A percentile compares a stretch with the other conserved stretches of the same genome.
phyloP scores from a whole-genome alignment of 2,797 vertebrate genomes.

The Sebastes nivosus region DNA sequence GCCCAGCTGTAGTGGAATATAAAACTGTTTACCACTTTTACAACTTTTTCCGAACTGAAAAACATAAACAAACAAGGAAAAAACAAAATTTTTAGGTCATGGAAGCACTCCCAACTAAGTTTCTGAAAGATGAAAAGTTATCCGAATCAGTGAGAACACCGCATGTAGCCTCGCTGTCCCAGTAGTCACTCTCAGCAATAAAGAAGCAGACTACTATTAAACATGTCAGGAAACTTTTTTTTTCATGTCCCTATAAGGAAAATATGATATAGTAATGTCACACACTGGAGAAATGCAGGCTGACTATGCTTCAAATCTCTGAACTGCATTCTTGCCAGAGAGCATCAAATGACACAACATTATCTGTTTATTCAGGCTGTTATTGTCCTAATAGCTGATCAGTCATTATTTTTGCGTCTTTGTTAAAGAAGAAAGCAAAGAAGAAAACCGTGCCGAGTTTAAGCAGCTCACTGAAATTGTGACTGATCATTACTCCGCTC shows the following conservation, averaged over 20 bases:
- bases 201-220: constrained; percentile 41
- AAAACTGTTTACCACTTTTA: constrained; percentile 31
- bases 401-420: constrained; percentile 1
- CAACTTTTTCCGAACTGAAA: background rate
- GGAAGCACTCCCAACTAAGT: constrained; percentile 15
- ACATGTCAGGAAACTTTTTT: constrained; percentile 41
- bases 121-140: constrained; percentile 50
- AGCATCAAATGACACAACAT: background rate
- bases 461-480: constrained; percentile 47
- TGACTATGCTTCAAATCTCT: background rate
- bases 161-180: background rate
- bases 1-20: constrained; percentile 6
- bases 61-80: constrained; percentile 34
- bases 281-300: background rate
- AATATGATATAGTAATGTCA: constrained; percentile 40
- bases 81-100: constrained; percentile 38
- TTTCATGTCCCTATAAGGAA: constrained; percentile 40
- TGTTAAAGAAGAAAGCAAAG: background rate
- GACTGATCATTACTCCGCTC: constrained; percentile 52
- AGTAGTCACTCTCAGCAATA: constrained; percentile 29
- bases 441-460: constrained; percentile 2
- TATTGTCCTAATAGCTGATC: background rate
- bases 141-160: background rate
- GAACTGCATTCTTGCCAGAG: background rate
- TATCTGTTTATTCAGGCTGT: background rate